Base-by-base conservation (phyloP, 2,113 vertebrate species). In the Clarias magur region DNA sequence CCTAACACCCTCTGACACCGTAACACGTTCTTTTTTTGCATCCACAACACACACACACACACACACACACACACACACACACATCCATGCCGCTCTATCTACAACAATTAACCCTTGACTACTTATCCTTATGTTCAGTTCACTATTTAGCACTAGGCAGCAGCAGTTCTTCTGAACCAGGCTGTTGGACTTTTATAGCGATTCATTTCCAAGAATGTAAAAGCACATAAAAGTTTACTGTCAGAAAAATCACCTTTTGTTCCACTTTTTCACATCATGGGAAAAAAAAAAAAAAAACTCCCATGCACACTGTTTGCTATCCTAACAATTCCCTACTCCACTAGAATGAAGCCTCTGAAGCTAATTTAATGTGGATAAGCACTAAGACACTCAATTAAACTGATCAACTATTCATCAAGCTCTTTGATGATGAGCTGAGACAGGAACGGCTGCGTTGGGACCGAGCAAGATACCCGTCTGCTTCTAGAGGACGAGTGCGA, bases 1-100 rank as follows among this genome's bases (percentile, higher is more conserved):
- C 91, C 88, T 82, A 88, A 95, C 93, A 92, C 91, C 90, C 48
- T 73, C 85, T 57, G 76, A 85, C 38, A 57, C 88, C 79, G 81
- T 59, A 75, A 65, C 83, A 73, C 42, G 59, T 80, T 84, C 72
- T 68, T 34, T 85, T 48, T 76, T 25, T 56, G 6, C 27, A 59
- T 80, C 56, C 56, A 62, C 57, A 42, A 15, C 23, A 78, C 38
- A 75, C 70, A 34, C 15, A 72, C 72, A 13, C 34, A 30, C 11
- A 72, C 68, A 48, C 70, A 73, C 70, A 42, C 70, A 19, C 23
- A 76, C 3, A 76, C 23, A 11, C 19, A 38, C 12, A 53, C 2
- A 30, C n/a, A 30, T 57, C 7, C n/a, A 19, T 60, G 21, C 19
- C 5, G 81, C 48, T 84, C 60, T 82, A 70, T 53, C 86, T 63